These are phyloP conservation scores for Notospermus geniculatus DNA, from an alignment of 1,140 invertebrate genomes.

Conservation along the genomic window DNA sequence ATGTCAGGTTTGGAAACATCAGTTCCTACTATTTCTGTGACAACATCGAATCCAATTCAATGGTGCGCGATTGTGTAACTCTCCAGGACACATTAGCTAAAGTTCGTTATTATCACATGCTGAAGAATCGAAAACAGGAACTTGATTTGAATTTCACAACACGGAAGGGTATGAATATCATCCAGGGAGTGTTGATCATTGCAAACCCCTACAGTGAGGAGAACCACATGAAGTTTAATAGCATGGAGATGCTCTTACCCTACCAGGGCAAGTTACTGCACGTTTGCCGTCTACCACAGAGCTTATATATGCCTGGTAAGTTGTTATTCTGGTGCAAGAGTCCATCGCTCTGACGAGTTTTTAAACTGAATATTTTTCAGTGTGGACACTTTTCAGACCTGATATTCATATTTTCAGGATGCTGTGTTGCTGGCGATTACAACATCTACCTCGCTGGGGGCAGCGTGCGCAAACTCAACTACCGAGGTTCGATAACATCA, in stretches of 20 bases:
- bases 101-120: slow-evolving; percentile 48
- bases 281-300: slow-evolving; percentile 50
- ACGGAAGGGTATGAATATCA: slow-evolving; percentile 41
- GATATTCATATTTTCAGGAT: no score
- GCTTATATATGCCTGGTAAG: slow-evolving; percentile 50
- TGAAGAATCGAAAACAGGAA: slow-evolving; percentile 47
- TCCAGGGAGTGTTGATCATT: slow-evolving; percentile 48
- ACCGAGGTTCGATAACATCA: slow-evolving; percentile 46
- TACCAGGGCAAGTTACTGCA: slow-evolving; percentile 42
- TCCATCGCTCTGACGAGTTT: no score
- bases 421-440: slow-evolving; percentile 56
- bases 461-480: slow-evolving; percentile 50
- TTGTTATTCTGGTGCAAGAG: no score
- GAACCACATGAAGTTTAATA: slow-evolving; percentile 46
- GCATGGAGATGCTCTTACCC: slow-evolving; percentile 47
- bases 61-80: slow-evolving; percentile 41
- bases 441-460: slow-evolving; percentile 62
- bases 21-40: slow-evolving; percentile 65
- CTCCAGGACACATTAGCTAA: slow-evolving; percentile 31
- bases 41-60: slow-evolving; percentile 56
- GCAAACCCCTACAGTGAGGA: slow-evolving; percentile 53
- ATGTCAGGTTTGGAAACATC: slow-evolving; percentile 61
- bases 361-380: no score
- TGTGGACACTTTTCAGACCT: no score
- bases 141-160: slow-evolving; percentile 49